Percentiles rank a stretch among this genome's conserved stretches.
Conservation (phyloP, 2,113 vertebrate genomes). For the Rhinolophus ferrumequinum region DNA sequence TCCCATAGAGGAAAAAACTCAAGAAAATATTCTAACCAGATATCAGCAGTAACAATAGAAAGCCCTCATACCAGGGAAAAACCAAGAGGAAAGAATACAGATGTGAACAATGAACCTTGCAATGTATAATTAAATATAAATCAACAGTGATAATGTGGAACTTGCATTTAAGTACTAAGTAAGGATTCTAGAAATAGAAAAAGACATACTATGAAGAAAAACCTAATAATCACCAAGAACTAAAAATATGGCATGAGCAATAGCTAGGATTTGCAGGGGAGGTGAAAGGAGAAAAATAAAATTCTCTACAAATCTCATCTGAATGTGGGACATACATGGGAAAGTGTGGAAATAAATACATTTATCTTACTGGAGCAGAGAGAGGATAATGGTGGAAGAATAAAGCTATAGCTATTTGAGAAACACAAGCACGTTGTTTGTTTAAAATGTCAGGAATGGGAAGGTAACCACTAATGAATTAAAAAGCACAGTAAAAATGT, state of each 20-base stretch:
- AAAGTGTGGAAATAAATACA: slow-evolving; percentile 21
- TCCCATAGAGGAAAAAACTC: slow-evolving; percentile 10
- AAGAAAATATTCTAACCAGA: slow-evolving; percentile 51
- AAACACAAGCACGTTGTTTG: not conserved
- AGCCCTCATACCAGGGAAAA: slow-evolving; percentile 14
- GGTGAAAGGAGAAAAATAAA: not conserved
- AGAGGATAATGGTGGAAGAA: not conserved
- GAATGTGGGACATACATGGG: not conserved
- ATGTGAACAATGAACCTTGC: not conserved
- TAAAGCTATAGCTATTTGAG: slow-evolving; percentile 24
- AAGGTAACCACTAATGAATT: not conserved
- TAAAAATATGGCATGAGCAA: slow-evolving; percentile 37
- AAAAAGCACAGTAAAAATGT: slow-evolving; percentile 15
- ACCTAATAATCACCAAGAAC: slow-evolving; percentile 33
- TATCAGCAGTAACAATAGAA: not conserved
- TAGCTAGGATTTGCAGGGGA: not conserved
- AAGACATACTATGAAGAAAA: not conserved
- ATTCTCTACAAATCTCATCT: slow-evolving; percentile 8
- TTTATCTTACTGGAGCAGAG: not conserved
- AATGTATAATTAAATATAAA: slow-evolving; percentile 44
- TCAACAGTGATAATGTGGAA: slow-evolving; percentile 2
- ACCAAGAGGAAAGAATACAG: not conserved
- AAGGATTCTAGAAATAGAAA: slow-evolving; percentile 45
- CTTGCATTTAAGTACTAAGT: slow-evolving; percentile 43
- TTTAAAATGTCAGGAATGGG: slow-evolving; percentile 41